Percentiles rank a stretch among this genome's conserved stretches.
These are phyloP conservation scores for Drosophila quinaria DNA, from an alignment of 2,888 invertebrate species.

Conservation along the genomic window DNA sequence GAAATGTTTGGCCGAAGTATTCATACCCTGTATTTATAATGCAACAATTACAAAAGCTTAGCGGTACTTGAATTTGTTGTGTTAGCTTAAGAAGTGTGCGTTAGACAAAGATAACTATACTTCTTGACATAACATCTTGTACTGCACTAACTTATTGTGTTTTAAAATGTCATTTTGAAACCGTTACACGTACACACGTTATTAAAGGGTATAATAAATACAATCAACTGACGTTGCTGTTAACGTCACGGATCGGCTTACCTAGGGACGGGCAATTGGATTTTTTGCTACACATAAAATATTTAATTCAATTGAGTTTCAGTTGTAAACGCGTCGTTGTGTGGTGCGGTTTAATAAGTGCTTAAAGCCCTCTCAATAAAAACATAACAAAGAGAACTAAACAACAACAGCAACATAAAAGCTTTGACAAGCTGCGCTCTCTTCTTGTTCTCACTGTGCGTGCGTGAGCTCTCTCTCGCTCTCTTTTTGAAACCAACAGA, in stretches of 20 bases:
- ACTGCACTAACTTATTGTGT: no score
- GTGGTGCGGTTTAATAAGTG: slow-evolving; percentile 51
- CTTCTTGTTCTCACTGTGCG: background rate
- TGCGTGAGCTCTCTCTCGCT: slow-evolving; percentile 7
- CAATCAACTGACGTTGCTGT: slow-evolving; percentile 28
- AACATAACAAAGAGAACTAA: slow-evolving; percentile 4
- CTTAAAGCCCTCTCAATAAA: background rate
- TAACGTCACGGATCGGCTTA: slow-evolving; percentile 31
- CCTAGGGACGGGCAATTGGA: slow-evolving; percentile 42
- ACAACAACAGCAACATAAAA: slow-evolving; percentile 33
- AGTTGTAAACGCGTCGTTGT: slow-evolving; percentile 62
- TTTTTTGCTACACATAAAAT: slow-evolving; percentile 47
- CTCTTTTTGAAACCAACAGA: slow-evolving; percentile 7
- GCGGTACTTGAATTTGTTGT: no score
- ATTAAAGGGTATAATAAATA: slow-evolving; percentile 20
- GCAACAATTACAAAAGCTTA: no score
- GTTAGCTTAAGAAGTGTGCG: background rate
- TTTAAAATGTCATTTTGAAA: background rate
- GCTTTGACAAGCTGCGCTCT: slow-evolving; percentile 18
- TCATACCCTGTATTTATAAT: slow-evolving; percentile 6
- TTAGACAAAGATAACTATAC: slow-evolving; percentile 4
- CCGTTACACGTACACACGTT: background rate
- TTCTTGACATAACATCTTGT: background rate
- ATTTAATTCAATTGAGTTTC: slow-evolving; percentile 52
- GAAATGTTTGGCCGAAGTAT: background rate